Evolutionary conservation across 2,888 invertebrate species (phyloP).

Genomic region (Heterodera filipjevi): DNA sequence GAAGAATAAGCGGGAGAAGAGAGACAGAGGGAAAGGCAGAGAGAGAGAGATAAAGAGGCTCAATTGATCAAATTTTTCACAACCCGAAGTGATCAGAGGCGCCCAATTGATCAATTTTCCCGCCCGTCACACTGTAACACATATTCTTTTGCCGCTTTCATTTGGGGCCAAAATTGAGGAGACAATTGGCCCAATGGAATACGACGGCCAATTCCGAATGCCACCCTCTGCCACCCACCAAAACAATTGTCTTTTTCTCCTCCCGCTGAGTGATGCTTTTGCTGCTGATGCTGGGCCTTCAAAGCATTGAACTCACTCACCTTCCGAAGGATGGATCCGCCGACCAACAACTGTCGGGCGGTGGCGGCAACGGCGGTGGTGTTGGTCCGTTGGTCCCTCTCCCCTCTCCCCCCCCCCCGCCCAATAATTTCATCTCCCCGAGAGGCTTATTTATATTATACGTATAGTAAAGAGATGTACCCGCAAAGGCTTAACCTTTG

Average conservation of each 20-base stretch:
- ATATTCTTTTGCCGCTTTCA: background rate
- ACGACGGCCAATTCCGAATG: background rate
- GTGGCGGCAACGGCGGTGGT: background rate
- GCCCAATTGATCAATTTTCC: background rate
- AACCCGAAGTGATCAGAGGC: background rate
- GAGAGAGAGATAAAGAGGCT: too few relatives aligned
- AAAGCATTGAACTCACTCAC: background rate
- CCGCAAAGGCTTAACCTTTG: background rate
- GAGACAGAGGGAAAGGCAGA: too few relatives aligned
- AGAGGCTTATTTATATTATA: background rate
- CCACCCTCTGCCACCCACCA: constrained; percentile 7
- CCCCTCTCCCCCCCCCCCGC: background rate
- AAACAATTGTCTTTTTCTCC: background rate
- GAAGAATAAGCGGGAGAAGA: too few relatives aligned
- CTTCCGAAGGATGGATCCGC: background rate
- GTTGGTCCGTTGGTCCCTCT: background rate
- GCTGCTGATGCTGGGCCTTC: background rate
- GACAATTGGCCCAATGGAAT: background rate
- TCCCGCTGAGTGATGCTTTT: background rate
- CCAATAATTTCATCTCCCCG: background rate
- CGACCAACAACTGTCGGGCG: background rate
- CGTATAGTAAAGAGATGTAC: background rate
- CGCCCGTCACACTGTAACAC: background rate
- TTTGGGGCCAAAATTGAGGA: background rate
- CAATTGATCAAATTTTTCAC: background rate